Conservation (phyloP, 64 coral and sea anemone species). For the Trachythela sp. region DNA sequence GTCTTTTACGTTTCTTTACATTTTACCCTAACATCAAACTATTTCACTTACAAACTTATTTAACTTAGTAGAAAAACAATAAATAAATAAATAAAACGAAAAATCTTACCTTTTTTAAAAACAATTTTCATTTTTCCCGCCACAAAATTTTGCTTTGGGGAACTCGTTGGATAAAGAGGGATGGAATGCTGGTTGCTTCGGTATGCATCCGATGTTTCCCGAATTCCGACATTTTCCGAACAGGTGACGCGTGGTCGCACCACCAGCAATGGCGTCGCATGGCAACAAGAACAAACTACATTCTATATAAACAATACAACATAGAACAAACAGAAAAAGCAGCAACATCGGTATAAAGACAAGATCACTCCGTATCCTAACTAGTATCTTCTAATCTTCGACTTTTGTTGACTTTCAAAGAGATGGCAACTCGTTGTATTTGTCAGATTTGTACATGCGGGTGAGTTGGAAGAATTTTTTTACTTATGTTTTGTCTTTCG, state of each 20-base stretch:
- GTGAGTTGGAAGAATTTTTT: conserved; percentile 54
- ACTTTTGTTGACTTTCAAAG: conserved; percentile 18
- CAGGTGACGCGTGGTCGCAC: neutral
- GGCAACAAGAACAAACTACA: neutral
- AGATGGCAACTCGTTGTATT: conserved; percentile 83
- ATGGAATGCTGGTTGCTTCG: no score
- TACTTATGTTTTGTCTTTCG: neutral
- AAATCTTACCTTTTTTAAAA: neutral
- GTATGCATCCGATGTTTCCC: neutral
- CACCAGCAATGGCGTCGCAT: neutral
- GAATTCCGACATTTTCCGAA: neutral
- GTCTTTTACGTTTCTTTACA: no score
- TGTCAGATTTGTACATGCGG: conserved; percentile 99
- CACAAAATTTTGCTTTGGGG: neutral
- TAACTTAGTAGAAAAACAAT: neutral
- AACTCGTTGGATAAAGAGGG: neutral
- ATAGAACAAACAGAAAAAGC: neutral
- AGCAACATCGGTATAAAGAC: neutral
- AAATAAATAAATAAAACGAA: neutral
- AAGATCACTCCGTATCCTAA: neutral
- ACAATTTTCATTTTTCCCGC: neutral
- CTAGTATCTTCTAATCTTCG: neutral
- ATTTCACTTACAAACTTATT: neutral
- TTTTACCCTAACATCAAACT: neutral
- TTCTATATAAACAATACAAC: conserved; percentile 2